These are phyloP conservation scores for Synodontis membranacea DNA, from an alignment of 2,113 vertebrate species.

Conservation along the genomic window DNA sequence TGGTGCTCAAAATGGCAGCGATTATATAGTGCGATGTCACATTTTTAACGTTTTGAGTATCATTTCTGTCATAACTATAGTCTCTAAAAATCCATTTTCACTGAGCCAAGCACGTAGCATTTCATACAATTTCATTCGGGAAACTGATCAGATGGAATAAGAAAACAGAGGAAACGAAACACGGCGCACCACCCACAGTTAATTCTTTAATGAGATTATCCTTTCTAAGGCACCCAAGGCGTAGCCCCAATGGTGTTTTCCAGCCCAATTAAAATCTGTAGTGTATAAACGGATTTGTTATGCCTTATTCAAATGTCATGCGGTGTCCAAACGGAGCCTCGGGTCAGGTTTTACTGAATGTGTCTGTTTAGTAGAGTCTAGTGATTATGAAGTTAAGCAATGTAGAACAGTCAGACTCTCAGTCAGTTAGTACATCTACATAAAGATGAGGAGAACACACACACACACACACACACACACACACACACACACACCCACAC, in stretches of 20 bases:
- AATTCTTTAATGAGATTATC: neutral
- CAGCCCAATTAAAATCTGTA: neutral
- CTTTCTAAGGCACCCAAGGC: neutral
- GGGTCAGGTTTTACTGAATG: neutral
- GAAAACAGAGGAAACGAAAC: neutral
- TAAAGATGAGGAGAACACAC: neutral
- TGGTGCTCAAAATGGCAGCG: neutral
- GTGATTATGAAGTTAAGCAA: neutral
- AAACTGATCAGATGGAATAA: neutral
- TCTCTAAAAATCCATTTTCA: neutral
- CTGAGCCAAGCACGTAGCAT: neutral
- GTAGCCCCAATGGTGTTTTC: neutral
- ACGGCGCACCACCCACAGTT: neutral
- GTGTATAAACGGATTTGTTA: neutral
- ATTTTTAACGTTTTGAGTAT: neutral
- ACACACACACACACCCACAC: no score
- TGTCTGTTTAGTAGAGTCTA: neutral
- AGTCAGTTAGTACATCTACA: neutral
- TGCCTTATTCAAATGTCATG: neutral
- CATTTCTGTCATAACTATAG: neutral
- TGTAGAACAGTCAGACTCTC: neutral
- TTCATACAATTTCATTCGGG: neutral
- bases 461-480: neutral
- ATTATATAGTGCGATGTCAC: neutral
- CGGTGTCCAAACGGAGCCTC: neutral